Conservation (phyloP, 2,113 vertebrate genomes). For the Cyprinodon tularosa region DNA sequence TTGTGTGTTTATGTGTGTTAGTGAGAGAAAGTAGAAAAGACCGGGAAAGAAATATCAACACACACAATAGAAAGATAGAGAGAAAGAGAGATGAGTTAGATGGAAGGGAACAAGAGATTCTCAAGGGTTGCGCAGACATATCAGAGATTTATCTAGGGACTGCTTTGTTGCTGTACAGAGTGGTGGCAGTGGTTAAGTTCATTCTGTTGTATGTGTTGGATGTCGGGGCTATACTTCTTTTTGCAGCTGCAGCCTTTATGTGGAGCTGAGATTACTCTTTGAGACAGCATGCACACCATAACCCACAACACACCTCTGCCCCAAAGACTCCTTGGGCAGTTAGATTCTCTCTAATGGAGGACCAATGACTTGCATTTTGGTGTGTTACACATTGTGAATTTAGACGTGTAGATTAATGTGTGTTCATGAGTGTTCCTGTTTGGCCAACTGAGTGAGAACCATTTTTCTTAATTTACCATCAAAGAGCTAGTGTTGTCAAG, state of each 20-base stretch:
- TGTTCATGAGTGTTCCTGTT: slow-evolving; percentile 14
- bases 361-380: slow-evolving; percentile 28
- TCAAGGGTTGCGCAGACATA: slow-evolving; percentile 48
- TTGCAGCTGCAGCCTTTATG: slow-evolving; percentile 34
- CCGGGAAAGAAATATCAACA: too few relatives aligned
- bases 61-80: not conserved
- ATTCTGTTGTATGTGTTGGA: slow-evolving; percentile 34
- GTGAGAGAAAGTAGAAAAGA: not conserved
- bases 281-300: slow-evolving; percentile 48
- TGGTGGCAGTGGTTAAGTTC: slow-evolving; percentile 47
- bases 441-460: not conserved
- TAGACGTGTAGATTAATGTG: slow-evolving; percentile 20
- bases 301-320: slow-evolving; percentile 57
- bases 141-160: slow-evolving; percentile 45
- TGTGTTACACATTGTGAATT: not conserved
- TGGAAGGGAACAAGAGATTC: slow-evolving; percentile 43
- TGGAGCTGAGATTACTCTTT: slow-evolving; percentile 39
- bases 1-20: slow-evolving; percentile 20
- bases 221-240: slow-evolving; percentile 46
- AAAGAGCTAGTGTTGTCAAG: too few relatives aligned
- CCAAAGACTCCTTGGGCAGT: slow-evolving; percentile 14
- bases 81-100: slow-evolving; percentile 17
- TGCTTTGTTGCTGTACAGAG: slow-evolving; percentile 38
- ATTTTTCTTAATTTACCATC: too few relatives aligned
- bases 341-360: slow-evolving; percentile 48